phyloP scores from a whole-genome alignment of 2,797 vertebrate genomes.

The Labeo calbasu region DNA sequence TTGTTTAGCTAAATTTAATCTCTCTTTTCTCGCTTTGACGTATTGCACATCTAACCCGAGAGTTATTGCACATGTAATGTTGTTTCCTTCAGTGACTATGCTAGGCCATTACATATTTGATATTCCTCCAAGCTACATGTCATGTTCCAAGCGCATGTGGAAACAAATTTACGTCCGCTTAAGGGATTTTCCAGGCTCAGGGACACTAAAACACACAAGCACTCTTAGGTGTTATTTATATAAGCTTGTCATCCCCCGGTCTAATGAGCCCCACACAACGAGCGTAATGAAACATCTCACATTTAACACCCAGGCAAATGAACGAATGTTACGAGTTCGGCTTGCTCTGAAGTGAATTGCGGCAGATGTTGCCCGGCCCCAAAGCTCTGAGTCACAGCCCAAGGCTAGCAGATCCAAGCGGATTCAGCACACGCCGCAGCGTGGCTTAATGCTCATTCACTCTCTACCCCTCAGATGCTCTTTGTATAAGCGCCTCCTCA shows the following conservation, averaged over 20 bases:
- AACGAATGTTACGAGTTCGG: slow-evolving; percentile 68
- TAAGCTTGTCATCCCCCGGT: slow-evolving; percentile 74
- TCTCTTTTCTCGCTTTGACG: neutral
- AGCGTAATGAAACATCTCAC: slow-evolving; percentile 75
- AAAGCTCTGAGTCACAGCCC: slow-evolving; percentile 64
- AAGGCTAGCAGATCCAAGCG: slow-evolving; percentile 55
- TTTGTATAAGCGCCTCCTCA: neutral
- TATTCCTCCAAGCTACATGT: slow-evolving; percentile 19
- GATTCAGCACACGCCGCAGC: slow-evolving; percentile 16
- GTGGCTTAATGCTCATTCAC: slow-evolving; percentile 64
- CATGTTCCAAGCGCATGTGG: slow-evolving; percentile 40
- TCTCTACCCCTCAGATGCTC: slow-evolving; percentile 57
- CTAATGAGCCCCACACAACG: slow-evolving; percentile 76
- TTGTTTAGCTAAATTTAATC: neutral
- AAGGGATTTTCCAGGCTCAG: slow-evolving; percentile 61
- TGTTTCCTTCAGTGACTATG: neutral
- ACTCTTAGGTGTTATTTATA: slow-evolving; percentile 75
- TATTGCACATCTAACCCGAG: neutral
- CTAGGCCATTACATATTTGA: neutral
- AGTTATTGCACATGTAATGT: neutral
- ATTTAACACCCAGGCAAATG: slow-evolving; percentile 76
- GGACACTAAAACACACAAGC: slow-evolving; percentile 67
- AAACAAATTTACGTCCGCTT: slow-evolving; percentile 61
- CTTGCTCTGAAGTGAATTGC: slow-evolving; percentile 70
- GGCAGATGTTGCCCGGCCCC: slow-evolving; percentile 73